Evolutionary conservation across 2,797 vertebrate genomes (phyloP).

Genomic region (Gambelia wislizenii): DNA sequence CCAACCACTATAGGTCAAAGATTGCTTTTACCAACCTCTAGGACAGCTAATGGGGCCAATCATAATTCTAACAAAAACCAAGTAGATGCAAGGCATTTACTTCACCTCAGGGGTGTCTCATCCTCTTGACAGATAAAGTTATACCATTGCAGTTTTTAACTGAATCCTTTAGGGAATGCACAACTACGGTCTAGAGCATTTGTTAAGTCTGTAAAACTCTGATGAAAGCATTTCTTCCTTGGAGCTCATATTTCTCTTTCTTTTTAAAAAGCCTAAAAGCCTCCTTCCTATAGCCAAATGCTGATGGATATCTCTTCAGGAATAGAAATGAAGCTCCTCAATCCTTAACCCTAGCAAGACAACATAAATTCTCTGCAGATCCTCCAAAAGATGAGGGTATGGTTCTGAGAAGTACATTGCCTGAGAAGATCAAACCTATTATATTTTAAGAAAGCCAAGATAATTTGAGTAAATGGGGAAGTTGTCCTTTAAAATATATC

Average conservation of each 20-base stretch:
- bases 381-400: neutral
- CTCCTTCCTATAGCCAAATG: rapidly evolving
- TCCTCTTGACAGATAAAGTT: constrained; percentile 24
- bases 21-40: constrained; percentile 31
- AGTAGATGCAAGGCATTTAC: neutral
- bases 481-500: constrained; percentile 16
- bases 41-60: neutral
- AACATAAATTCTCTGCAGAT: neutral
- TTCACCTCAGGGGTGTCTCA: neutral
- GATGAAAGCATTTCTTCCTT: constrained; percentile 13
- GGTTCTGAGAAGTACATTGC: neutral
- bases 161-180: neutral
- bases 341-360: neutral
- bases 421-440: neutral
- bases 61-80: constrained; percentile 30
- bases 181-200: neutral
- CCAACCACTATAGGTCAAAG: constrained; percentile 21
- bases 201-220: constrained; percentile 27
- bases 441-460: neutral
- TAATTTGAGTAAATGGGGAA: neutral
- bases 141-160: neutral
- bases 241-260: neutral
- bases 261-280: neutral
- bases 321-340: neutral
- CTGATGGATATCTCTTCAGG: rapidly evolving